These are phyloP conservation scores for Acanthaster planci DNA, from an alignment of 35 echinoderm and acorn worm species.

Conservation along the genomic window DNA sequence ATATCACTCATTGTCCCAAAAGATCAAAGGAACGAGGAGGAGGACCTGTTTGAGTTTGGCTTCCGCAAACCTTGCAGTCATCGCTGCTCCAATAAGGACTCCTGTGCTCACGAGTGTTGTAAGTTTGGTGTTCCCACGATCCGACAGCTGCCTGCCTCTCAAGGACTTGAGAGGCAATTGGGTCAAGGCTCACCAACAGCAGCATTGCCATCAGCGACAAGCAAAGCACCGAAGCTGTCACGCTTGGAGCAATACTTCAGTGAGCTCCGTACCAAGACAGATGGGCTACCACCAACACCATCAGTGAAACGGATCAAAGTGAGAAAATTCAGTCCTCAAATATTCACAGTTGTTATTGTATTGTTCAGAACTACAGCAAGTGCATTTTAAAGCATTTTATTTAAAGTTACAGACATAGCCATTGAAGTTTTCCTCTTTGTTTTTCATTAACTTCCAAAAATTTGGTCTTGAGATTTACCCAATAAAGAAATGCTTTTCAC, in stretches of 20 bases:
- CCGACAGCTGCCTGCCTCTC: background rate
- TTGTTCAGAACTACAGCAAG: background rate
- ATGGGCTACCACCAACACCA: conserved; percentile 41
- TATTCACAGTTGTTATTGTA: background rate
- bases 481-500: no score
- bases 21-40: background rate
- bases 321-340: background rate
- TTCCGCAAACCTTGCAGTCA: conserved; percentile 64
- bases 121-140: conserved; percentile 58
- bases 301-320: conserved; percentile 57
- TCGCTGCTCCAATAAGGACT: conserved; percentile 62
- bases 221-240: background rate
- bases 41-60: conserved; percentile 1
- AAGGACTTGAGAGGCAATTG: background rate
- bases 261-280: conserved; percentile 47
- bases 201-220: background rate
- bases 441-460: no score
- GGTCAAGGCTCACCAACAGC: background rate
- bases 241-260: conserved; percentile 39
- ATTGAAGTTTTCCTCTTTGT: no score
- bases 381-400: background rate
- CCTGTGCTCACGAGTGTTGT: conserved; percentile 76
- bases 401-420: no score
- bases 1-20: background rate
- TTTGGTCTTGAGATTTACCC: no score